A percentile compares a stretch with the other conserved stretches of the same genome.
Conservation (phyloP, 2,888 invertebrate species). For the Diogma glabrata region DNA sequence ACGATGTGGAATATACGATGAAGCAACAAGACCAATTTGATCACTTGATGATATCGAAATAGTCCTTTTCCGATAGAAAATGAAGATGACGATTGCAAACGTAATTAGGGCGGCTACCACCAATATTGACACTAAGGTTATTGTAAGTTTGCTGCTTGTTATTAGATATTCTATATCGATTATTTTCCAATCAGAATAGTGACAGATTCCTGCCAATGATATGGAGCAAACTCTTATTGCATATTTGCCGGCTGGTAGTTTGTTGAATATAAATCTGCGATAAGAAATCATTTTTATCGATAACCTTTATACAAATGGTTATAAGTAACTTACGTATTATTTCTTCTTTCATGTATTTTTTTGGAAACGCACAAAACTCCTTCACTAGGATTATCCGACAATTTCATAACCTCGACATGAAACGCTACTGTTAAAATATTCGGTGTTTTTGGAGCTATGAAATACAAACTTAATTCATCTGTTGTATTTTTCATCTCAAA, state of each 20-base stretch:
- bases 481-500: slow-evolving; percentile 25
- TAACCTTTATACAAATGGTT: background rate
- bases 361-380: slow-evolving; percentile 41
- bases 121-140: too few relatives aligned
- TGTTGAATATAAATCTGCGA: slow-evolving; percentile 4
- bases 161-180: too few relatives aligned
- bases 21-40: too few relatives aligned
- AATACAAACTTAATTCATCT: slow-evolving; percentile 30
- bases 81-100: too few relatives aligned
- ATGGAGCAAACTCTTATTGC: slow-evolving; percentile 44
- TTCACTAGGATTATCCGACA: slow-evolving; percentile 28
- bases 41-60: too few relatives aligned
- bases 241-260: slow-evolving; percentile 40
- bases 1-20: too few relatives aligned
- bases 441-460: slow-evolving; percentile 49
- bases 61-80: too few relatives aligned
- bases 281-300: background rate
- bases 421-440: slow-evolving; percentile 56
- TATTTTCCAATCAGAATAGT: slow-evolving; percentile 25
- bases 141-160: too few relatives aligned
- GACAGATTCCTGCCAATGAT: slow-evolving; percentile 45
- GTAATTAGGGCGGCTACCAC: too few relatives aligned
- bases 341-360: slow-evolving; percentile 22
- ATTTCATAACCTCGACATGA: slow-evolving; percentile 41
- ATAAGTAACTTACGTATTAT: slow-evolving; percentile 14